phyloP scores from a whole-genome alignment of 2,797 vertebrate species.

The Chaenodraco wilsoni region DNA sequence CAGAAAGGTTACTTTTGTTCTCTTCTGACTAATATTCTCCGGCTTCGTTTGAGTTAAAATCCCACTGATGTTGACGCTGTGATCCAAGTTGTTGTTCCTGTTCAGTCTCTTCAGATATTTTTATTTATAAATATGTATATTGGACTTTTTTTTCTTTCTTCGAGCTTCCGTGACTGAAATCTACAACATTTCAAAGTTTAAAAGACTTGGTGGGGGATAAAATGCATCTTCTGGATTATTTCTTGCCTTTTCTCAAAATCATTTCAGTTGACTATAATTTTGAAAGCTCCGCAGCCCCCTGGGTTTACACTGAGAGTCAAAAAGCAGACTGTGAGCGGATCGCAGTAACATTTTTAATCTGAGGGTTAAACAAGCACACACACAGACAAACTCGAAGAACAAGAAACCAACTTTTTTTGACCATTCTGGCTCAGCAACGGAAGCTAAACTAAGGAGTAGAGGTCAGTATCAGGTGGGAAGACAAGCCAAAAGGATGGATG shows the following conservation, averaged over 20 bases:
- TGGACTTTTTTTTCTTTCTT: conserved; percentile 62
- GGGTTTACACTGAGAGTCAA: conserved; percentile 8
- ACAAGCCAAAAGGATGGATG: conserved; percentile 25
- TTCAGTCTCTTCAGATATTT: conserved; percentile 66
- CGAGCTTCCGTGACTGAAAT: conserved; percentile 68
- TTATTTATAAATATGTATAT: conserved; percentile 54
- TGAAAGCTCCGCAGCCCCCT: conserved; percentile 13
- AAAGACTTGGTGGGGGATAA: conserved; percentile 8
- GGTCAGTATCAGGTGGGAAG: background rate
- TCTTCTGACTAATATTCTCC: conserved; percentile 48
- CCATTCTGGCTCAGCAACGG: conserved; percentile 20
- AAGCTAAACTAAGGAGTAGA: conserved; percentile 39
- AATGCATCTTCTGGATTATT: conserved; percentile 29
- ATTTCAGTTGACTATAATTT: conserved; percentile 38
- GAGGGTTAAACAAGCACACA: conserved; percentile 50
- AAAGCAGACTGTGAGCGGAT: conserved; percentile 20
- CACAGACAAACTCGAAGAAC: conserved; percentile 30
- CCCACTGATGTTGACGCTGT: conserved; percentile 71
- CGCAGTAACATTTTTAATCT: conserved; percentile 2
- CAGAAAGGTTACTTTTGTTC: conserved; percentile 69
- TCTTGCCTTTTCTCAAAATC: conserved; percentile 17
- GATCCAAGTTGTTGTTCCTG: conserved; percentile 71
- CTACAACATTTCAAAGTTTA: conserved; percentile 55
- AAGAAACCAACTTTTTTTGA: conserved; percentile 22
- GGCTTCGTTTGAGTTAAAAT: conserved; percentile 52